phyloP scores from a whole-genome alignment of 2,888 invertebrate genomes.

The Cantharis lateralis region DNA sequence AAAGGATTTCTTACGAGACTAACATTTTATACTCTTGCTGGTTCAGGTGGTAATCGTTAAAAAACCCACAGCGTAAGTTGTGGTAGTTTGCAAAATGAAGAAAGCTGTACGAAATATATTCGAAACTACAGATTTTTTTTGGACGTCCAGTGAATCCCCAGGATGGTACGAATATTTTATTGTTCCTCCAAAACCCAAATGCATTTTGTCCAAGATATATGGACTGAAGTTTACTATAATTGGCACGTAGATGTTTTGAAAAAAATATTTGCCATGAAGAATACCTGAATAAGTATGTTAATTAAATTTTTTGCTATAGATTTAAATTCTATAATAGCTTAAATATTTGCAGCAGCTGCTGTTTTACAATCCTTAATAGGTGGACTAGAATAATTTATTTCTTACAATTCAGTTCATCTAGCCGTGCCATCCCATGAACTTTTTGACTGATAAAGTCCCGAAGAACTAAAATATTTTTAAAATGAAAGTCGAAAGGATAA shows the following conservation, averaged over 20 bases:
- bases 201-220: background rate
- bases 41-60: background rate
- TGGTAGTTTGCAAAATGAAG: background rate
- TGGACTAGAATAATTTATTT: constrained; percentile 6
- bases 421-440: background rate
- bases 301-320: constrained; percentile 23
- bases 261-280: background rate
- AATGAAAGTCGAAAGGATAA: background rate
- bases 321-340: constrained; percentile 19
- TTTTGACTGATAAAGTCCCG: background rate
- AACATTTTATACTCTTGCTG: background rate
- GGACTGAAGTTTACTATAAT: no score
- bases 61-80: background rate
- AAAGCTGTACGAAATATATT: no score
- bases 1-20: background rate
- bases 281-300: constrained; percentile 15
- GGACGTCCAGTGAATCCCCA: no score
- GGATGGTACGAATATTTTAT: background rate
- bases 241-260: background rate
- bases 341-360: constrained; percentile 18
- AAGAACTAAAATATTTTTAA: background rate
- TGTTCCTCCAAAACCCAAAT: background rate
- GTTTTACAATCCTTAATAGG: constrained; percentile 10
- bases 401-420: background rate
- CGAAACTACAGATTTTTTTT: no score